Base-by-base conservation (phyloP, 1,140 invertebrate genomes). In the Hesperophylax magnus region DNA sequence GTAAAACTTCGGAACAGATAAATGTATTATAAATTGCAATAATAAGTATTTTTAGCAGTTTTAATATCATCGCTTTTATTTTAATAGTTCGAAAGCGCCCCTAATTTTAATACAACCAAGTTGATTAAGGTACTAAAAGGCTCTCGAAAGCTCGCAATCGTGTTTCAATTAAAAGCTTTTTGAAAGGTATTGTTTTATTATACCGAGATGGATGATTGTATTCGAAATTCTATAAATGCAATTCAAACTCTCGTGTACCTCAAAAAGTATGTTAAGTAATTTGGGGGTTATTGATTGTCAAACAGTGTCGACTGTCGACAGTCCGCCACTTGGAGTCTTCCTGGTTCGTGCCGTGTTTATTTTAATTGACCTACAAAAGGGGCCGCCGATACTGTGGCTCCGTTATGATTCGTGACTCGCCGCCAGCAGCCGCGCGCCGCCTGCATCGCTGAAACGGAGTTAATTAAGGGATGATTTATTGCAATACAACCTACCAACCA, bases 321-420 rank as follows among this genome's bases (percentile, higher is more conserved):
- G 39, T 76, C 20, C 22, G 77, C 58, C 60, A 20, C 22, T 53
- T 24, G 17, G 69, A 53, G 17, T 72, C 53, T 72, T 54, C 77
- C 69, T 14, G 53, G 67, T 60, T 83, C 77, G 81, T 83, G 81
- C 76, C 82, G 82, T 81, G 82, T 65, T 83, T 71, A 83, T 81
- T 83, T 83, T 83, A 83, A 83, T 83, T 83, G 81, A 83, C 82
- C 79, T 77, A 83, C 78, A 80, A 80, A 72, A 22, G 77, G 24
- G 61, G 74, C 78, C 76, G 75, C 52, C 75, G 22, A 61, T 58
- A 72, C 60, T 22, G 75, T 65, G 65, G 60, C 56, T 75, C 81
- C 77, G 58, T 82, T 79, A 75, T 80, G 76, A 83, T 80, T 80
- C 78, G 74, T 82, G 78, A 80, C 80, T 82, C 18, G 39, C 47